Percentiles rank a stretch among this genome's conserved stretches.
phyloP scores from a whole-genome alignment of 2,888 invertebrate genomes.

The Eucera pruinosa region DNA sequence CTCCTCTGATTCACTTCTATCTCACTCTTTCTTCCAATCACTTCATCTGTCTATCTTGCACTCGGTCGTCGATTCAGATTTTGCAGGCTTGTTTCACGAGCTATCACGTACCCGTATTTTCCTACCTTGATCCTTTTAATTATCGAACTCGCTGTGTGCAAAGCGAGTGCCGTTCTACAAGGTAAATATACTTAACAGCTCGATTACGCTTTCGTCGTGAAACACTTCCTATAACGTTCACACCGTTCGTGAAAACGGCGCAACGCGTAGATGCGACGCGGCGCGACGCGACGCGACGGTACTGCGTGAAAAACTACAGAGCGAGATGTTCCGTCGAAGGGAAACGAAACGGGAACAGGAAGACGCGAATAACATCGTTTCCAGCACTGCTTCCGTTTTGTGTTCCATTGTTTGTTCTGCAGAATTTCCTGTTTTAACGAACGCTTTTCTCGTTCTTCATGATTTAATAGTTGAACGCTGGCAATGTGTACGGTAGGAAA shows the following conservation, averaged over 20 bases:
- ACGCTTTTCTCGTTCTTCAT: too few species aligned
- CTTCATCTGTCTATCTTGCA: background rate
- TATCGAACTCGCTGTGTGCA: constrained; percentile 33
- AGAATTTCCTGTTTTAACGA: constrained; percentile 33
- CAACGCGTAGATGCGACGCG: too few species aligned
- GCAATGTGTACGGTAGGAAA: too few species aligned
- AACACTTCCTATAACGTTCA: constrained; percentile 33
- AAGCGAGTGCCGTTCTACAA: constrained; percentile 13
- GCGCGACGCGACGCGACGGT: too few species aligned
- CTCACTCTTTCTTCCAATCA: background rate
- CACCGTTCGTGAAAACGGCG: constrained; percentile 37
- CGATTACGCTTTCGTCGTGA: constrained; percentile 16
- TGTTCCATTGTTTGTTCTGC: constrained; percentile 19
- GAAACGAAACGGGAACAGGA: constrained; percentile 19
- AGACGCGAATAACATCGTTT: constrained; percentile 43
- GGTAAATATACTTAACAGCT: constrained; percentile 43
- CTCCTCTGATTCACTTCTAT: background rate
- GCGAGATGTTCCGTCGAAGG: constrained; percentile 8
- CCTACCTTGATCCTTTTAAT: constrained; percentile 57
- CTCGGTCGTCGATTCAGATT: constrained; percentile 19
- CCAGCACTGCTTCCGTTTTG: background rate
- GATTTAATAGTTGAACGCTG: too few species aligned
- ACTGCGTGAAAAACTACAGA: too few species aligned
- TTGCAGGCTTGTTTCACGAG: constrained; percentile 13
- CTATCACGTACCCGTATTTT: background rate